Conservation (phyloP, 2,113 vertebrate species). For the Gasterosteus aculeatus region DNA sequence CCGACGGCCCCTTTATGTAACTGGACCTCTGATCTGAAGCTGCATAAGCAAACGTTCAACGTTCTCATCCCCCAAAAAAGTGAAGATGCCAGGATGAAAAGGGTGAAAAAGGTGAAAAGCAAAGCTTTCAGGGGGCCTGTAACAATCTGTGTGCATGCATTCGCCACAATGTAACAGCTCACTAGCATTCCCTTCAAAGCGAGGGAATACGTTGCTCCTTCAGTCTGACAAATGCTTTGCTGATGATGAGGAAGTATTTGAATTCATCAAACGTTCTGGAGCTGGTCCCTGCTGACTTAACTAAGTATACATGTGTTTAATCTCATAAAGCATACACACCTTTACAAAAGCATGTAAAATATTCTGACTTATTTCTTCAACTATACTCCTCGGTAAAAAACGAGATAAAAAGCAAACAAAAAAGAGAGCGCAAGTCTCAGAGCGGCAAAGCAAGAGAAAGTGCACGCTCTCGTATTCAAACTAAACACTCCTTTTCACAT, state of each 20-base stretch:
- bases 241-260: not conserved
- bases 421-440: not conserved
- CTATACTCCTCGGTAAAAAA: conserved; percentile 3
- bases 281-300: not conserved
- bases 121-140: not conserved
- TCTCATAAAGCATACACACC: conserved; percentile 8
- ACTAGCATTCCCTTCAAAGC: conserved; percentile 21
- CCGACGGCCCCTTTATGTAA: not conserved
- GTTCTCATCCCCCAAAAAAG: not conserved
- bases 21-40: not conserved
- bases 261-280: not conserved
- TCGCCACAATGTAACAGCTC: conserved; percentile 1
- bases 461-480: not conserved
- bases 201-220: not conserved
- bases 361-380: not conserved
- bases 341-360: conserved; percentile 13
- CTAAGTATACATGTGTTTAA: conserved; percentile 4
- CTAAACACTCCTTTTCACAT: conserved; percentile 1
- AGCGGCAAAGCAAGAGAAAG: not conserved
- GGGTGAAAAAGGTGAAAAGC: not conserved
- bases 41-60: not conserved
- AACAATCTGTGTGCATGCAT: not conserved
- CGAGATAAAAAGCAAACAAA: not conserved
- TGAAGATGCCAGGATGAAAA: not conserved
- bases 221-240: not conserved